phyloP scores from a whole-genome alignment of 92 coral and sea anemone genomes.

The Epizoanthus rinbou region DNA sequence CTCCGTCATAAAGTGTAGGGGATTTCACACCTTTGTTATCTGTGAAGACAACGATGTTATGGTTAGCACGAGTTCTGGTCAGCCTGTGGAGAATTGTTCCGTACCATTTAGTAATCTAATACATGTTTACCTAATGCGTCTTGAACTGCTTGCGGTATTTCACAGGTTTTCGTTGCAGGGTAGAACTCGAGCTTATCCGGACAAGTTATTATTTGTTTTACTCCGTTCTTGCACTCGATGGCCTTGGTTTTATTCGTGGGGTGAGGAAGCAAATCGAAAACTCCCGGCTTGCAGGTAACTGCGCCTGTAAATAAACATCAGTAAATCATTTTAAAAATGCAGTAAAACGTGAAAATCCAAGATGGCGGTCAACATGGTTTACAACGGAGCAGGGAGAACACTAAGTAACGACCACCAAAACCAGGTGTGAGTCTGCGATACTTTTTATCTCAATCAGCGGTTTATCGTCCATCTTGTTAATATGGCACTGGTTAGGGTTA shows the following conservation, averaged over 20 bases:
- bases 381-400: no score
- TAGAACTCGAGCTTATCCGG: slow-evolving; percentile 19
- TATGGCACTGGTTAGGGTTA: no score
- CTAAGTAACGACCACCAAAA: no score
- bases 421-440: no score
- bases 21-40: background rate
- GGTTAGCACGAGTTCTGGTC: no score
- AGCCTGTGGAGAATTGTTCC: background rate
- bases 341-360: no score
- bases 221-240: slow-evolving; percentile 7
- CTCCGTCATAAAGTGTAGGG: background rate
- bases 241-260: background rate
- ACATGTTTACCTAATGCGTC: slow-evolving; percentile 10
- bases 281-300: no score
- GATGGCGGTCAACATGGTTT: no score
- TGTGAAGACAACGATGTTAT: background rate
- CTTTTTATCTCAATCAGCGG: no score
- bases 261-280: background rate
- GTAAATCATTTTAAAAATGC: no score
- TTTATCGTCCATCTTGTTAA: no score
- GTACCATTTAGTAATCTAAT: background rate
- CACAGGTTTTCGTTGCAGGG: slow-evolving; percentile 9
- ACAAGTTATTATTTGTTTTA: background rate
- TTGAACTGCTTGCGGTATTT: slow-evolving; percentile 1
- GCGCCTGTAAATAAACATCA: no score